Conservation (phyloP, 2,888 invertebrate species). For the Liposcelis brunnea region DNA sequence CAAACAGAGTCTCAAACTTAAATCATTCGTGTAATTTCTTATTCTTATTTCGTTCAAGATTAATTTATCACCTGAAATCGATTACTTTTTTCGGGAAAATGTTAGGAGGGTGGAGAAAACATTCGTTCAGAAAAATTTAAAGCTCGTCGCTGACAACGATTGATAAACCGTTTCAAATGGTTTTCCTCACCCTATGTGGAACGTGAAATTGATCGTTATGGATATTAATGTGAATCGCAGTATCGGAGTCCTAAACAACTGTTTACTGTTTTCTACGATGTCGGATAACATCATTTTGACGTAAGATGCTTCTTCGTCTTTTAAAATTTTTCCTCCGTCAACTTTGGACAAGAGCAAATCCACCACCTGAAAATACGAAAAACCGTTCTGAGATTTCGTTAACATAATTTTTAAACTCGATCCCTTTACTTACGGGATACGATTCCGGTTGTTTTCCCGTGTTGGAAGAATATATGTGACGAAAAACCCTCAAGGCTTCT, state of each 20-base stretch:
- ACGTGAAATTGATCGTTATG: conserved; percentile 78
- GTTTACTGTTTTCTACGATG: conserved; percentile 64
- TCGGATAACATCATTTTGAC: conserved; percentile 50
- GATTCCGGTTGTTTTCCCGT: conserved; percentile 55
- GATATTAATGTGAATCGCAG: conserved; percentile 68
- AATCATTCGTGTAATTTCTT: too few species aligned
- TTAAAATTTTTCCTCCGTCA: conserved; percentile 33
- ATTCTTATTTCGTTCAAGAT: too few species aligned
- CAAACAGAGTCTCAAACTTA: too few species aligned
- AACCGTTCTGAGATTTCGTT: not conserved
- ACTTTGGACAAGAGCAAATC: conserved; percentile 14
- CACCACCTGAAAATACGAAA: not conserved
- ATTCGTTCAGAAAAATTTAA: too few species aligned
- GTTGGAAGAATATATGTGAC: conserved; percentile 62
- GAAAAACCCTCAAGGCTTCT: conserved; percentile 65
- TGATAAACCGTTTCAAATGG: not conserved
- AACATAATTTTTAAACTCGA: conserved; percentile 5
- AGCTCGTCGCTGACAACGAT: too few species aligned
- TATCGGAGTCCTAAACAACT: conserved; percentile 63
- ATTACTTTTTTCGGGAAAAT: too few species aligned
- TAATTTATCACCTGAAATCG: too few species aligned
- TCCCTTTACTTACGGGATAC: conserved; percentile 41
- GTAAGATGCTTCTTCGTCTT: conserved; percentile 35
- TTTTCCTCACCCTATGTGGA: conserved; percentile 64
- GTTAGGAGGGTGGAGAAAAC: too few species aligned